Percentiles rank a stretch among this genome's conserved stretches.
phyloP scores from a whole-genome alignment of 2,888 invertebrate species.

The Chymomyza procnemis region DNA sequence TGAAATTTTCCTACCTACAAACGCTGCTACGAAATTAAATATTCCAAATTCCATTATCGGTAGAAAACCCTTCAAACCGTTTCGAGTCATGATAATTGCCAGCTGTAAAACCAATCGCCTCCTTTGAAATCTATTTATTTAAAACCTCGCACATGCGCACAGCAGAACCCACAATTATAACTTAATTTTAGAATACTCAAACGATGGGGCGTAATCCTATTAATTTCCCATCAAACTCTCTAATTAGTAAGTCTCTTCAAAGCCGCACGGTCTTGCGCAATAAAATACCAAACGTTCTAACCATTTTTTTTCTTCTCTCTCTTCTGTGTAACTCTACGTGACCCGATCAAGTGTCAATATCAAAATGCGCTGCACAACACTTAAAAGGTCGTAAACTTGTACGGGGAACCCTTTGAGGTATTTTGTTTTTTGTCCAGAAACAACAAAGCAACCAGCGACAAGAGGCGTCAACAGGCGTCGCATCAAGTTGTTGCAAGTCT shows the following conservation, averaged over 20 bases:
- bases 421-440: not conserved
- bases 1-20: too few relatives aligned
- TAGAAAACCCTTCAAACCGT: too few relatives aligned
- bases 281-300: slow-evolving; percentile 11
- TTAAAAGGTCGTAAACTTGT: slow-evolving; percentile 57
- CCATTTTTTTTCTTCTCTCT: slow-evolving; percentile 8
- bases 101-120: not conserved
- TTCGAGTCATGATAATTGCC: not conserved
- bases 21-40: too few relatives aligned
- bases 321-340: not conserved
- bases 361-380: slow-evolving; percentile 56
- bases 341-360: slow-evolving; percentile 42
- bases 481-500: slow-evolving; percentile 9
- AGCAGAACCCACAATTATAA: slow-evolving; percentile 29
- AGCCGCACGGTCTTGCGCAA: slow-evolving; percentile 43
- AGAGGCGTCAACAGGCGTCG: slow-evolving; percentile 20
- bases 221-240: slow-evolving; percentile 63
- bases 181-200: slow-evolving; percentile 48
- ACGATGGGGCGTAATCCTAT: slow-evolving; percentile 53
- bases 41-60: too few relatives aligned
- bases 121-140: not conserved
- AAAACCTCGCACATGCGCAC: not conserved
- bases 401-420: slow-evolving; percentile 36
- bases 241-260: slow-evolving; percentile 63
- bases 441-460: slow-evolving; percentile 2